phyloP scores from a whole-genome alignment of 1,140 invertebrate genomes.

The Neodiprion virginianus region DNA sequence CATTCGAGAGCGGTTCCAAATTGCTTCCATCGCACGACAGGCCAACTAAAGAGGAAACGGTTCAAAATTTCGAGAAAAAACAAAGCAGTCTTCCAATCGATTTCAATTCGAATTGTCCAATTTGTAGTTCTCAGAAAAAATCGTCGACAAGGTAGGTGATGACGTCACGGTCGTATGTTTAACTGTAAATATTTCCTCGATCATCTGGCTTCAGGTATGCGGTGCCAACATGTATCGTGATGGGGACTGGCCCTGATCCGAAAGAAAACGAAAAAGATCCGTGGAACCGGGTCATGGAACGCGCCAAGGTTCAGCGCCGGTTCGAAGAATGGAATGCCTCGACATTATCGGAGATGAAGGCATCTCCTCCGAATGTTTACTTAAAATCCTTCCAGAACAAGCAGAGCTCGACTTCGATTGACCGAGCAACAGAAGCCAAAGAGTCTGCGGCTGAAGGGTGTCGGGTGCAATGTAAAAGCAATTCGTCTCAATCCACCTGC shows the following conservation, averaged over 20 bases:
- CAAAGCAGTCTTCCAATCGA: neutral
- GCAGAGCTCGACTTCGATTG: too few species aligned
- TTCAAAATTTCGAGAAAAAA: too few species aligned
- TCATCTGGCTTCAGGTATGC: constrained; percentile 19
- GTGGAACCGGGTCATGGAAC: constrained; percentile 21
- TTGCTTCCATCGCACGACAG: too few species aligned
- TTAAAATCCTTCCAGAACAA: too few species aligned
- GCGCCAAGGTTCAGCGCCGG: constrained; percentile 15
- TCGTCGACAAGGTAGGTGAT: neutral
- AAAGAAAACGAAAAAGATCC: constrained; percentile 25
- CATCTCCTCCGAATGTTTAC: neutral
- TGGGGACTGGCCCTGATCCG: constrained; percentile 6
- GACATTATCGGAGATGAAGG: neutral
- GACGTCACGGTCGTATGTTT: neutral
- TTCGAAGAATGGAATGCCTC: neutral
- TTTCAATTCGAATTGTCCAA: neutral
- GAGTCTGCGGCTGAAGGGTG: too few species aligned
- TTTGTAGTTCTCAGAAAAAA: neutral
- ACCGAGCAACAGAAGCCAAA: too few species aligned
- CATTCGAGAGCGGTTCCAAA: too few species aligned
- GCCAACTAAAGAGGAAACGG: too few species aligned
- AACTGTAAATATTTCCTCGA: neutral
- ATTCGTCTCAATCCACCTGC: too few species aligned
- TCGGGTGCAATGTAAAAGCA: too few species aligned
- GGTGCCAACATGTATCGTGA: constrained; percentile 21